These are phyloP conservation scores for Schizopygopsis pylzovi DNA, from an alignment of 2,797 vertebrate genomes.

Conservation along the genomic window DNA sequence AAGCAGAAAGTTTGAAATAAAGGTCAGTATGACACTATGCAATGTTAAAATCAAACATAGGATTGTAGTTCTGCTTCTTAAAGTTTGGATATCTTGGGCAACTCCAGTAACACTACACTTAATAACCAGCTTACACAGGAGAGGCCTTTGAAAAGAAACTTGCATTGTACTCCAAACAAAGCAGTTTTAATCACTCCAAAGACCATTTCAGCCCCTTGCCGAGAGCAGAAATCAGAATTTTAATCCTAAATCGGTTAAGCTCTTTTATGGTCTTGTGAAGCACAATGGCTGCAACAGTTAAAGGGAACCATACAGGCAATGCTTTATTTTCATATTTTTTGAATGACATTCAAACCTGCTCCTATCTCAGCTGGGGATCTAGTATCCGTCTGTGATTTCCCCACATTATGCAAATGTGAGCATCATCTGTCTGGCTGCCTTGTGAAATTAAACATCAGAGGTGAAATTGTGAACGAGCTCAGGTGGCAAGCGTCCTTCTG, in stretches of 20 bases:
- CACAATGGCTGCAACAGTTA: conserved; percentile 41
- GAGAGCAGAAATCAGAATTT: conserved; percentile 41
- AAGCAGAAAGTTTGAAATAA: conserved; percentile 3
- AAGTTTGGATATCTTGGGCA: neutral
- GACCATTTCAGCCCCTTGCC: conserved; percentile 12
- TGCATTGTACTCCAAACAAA: conserved; percentile 15
- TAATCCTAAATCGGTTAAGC: conserved; percentile 47
- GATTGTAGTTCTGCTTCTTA: conserved; percentile 16
- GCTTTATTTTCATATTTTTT: conserved; percentile 67
- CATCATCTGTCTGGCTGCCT: conserved; percentile 50
- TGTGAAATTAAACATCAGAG: conserved; percentile 12
- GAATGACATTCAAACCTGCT: conserved; percentile 73
- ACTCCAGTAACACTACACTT: conserved; percentile 24
- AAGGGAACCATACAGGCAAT: neutral
- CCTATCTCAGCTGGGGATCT: conserved; percentile 63
- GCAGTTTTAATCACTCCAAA: conserved; percentile 16
- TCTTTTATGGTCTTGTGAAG: conserved; percentile 30
- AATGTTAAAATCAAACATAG: conserved; percentile 35
- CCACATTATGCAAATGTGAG: conserved; percentile 72
- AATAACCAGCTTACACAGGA: neutral
- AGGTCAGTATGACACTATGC: neutral
- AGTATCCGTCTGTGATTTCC: conserved; percentile 63
- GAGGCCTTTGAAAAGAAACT: neutral
- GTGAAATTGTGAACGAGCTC: conserved; percentile 2
- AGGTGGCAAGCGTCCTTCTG: neutral